Base-by-base conservation (phyloP, 2,888 invertebrate species). In the Nemoura dubitans region DNA sequence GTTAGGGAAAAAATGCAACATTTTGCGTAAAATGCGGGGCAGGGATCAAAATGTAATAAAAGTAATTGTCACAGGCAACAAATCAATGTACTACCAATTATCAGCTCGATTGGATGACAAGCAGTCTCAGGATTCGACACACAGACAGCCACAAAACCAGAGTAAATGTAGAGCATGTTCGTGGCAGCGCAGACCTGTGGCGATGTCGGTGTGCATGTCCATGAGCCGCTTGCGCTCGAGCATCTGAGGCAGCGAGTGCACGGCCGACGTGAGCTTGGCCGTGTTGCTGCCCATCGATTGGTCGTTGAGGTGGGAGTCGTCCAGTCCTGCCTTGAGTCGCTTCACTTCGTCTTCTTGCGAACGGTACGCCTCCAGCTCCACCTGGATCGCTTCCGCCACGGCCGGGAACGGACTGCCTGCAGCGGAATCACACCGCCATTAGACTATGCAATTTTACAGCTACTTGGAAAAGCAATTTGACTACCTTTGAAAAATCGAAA, bases 381-480 rank as follows among this genome's bases (percentile, higher is more conserved):
- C 98, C 91, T 99, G 99, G 89, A 99, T 99, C 5, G 99, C 98
- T 92, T 99, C 99, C 0, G 99, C 99, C 0, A 99, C 99, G 0
- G 95, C 96, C 0, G 97, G 97, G 90, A 98, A 97, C 0, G 97
- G 97, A 88, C 97, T 91, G 14, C 30, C 27, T 59, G 30, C 21
- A 83, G 76, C 36, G 76, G n/a, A 36, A 10, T 36, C 36, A 36
- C 5, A 36, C 3, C 36, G 28, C 27, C n/a, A n/a, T n/a, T n/a
- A n/a, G n/a, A n/a, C n/a, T n/a, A n/a, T n/a, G n/a, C n/a, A n/a
- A n/a, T n/a, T n/a, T n/a, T n/a, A n/a, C n/a, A n/a, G n/a, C n/a
- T n/a, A n/a, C n/a, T n/a, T n/a, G n/a, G n/a, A n/a, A n/a, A n/a
- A n/a, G n/a, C n/a, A n/a, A n/a, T n/a, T n/a, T n/a, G n/a, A n/a